phyloP scores from a whole-genome alignment of 1,140 invertebrate genomes.

The Sipha flava region DNA sequence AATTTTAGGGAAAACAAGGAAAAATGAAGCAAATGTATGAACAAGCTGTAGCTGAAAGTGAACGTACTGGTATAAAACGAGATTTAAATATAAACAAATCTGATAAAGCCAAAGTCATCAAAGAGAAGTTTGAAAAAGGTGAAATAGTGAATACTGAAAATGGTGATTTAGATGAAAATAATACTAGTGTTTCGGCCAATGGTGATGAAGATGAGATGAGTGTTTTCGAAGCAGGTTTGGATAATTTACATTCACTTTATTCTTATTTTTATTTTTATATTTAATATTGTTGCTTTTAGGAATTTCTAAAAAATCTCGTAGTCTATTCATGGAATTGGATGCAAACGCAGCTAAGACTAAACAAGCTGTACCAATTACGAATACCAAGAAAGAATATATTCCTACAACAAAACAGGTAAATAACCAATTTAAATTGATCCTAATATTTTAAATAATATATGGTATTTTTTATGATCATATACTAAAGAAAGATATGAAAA shows the following conservation, averaged over 20 bases:
- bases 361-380: not conserved
- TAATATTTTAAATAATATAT: too few relatives aligned
- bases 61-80: constrained; percentile 52
- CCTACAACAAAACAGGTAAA: not conserved
- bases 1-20: constrained; percentile 68
- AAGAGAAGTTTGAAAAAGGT: constrained; percentile 75
- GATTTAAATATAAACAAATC: constrained; percentile 46
- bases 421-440: too few relatives aligned
- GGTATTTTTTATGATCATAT: too few relatives aligned
- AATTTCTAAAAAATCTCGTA: constrained; percentile 76
- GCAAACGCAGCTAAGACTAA: constrained; percentile 43
- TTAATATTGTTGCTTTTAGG: constrained; percentile 46
- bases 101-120: constrained; percentile 60
- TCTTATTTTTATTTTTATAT: not conserved
- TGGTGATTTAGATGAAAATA: constrained; percentile 48
- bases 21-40: constrained; percentile 88
- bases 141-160: constrained; percentile 48
- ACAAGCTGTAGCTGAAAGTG: constrained; percentile 73
- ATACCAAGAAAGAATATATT: constrained; percentile 2
- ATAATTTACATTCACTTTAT: not conserved
- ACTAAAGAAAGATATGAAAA: too few relatives aligned
- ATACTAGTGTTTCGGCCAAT: constrained; percentile 45
- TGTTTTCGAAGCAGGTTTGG: constrained; percentile 70
- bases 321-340: constrained; percentile 76
- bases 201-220: constrained; percentile 62